Conservation (phyloP, 2,113 vertebrate genomes). For the Bufo gargarizans region DNA sequence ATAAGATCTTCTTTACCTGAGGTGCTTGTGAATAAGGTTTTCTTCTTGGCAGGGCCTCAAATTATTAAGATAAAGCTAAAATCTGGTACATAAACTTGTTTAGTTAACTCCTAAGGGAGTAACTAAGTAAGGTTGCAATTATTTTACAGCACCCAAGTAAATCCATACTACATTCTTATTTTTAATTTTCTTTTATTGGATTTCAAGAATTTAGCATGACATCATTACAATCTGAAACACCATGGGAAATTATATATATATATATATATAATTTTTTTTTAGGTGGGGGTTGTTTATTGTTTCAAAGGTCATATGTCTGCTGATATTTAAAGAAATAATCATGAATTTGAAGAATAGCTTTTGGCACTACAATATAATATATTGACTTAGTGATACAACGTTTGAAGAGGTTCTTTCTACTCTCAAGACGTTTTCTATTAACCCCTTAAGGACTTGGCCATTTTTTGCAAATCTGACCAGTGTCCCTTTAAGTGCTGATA, state of each 20-base stretch:
- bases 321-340: neutral
- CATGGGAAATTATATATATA: slow-evolving; percentile 26
- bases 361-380: neutral
- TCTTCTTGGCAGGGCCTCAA: slow-evolving; percentile 33
- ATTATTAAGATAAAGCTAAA: slow-evolving; percentile 46
- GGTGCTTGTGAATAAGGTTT: slow-evolving; percentile 33
- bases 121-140: slow-evolving; percentile 31
- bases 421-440: too few relatives aligned
- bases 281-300: neutral
- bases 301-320: slow-evolving; percentile 20
- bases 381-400: too few relatives aligned
- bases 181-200: slow-evolving; percentile 59
- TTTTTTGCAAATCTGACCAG: too few relatives aligned
- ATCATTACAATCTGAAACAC: slow-evolving; percentile 41
- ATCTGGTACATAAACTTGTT: slow-evolving; percentile 50
- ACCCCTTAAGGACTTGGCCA: too few relatives aligned
- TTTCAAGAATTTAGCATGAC: slow-evolving; percentile 50
- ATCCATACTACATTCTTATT: slow-evolving; percentile 50
- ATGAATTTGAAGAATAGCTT: neutral
- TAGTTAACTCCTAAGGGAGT: slow-evolving; percentile 20
- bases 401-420: too few relatives aligned
- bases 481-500: too few relatives aligned
- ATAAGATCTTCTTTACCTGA: slow-evolving; percentile 57
- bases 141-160: slow-evolving; percentile 57
- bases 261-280: neutral